Base-by-base conservation (phyloP, 2,797 vertebrate species). In the Acanthurus lineatus region DNA sequence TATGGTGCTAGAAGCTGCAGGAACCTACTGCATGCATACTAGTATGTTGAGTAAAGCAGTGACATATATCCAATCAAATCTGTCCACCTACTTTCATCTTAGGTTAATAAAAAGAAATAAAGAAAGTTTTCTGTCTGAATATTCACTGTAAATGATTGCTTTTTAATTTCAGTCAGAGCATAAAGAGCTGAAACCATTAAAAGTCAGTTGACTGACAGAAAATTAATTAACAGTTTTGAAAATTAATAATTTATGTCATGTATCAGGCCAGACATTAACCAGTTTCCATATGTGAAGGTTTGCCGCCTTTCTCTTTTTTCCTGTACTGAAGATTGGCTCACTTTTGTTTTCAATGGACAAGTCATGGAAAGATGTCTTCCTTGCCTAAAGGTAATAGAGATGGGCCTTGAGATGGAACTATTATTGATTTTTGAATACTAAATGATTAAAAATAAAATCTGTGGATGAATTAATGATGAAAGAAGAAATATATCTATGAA, bases 1-100 rank as follows among this genome's bases (percentile, higher is more conserved):
- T 83, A 63, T 84, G 87, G 81, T 59, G 76, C 73, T 76, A 20
- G 52, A 53, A 72, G 71, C 73, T 70, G 81, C 70, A 74, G 77
- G 63, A 76, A 51, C 59, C 73, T 65, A 20, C 73, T 79, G 65
- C 45, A 78, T 72, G 78, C 67, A 80, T 51, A 53, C 57, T 78
- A 48, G 25, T 81, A 61, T 72, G 40, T 42, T 51, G 28, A 66
- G 16, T 71, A 51, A 65, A 72, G 44, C 44, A 3, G 61, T 42
- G 32, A 66, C 58, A 65, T 70, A 40, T 45, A 35, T 35, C 32
- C 32, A 35, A 76, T 49, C n/a, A 16, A 62, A 64, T 71, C 63
- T 22, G 19, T 32, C 40, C 20, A 48, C 38, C 45, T 49, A 51
- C 2, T 44, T 62, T 16, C n/a, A 25, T 38, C 4, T 47, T 17